Percentiles rank a stretch among this genome's conserved stretches.
phyloP scores from a whole-genome alignment of 1,140 invertebrate species.

The Holcopasites calliopsidis region DNA sequence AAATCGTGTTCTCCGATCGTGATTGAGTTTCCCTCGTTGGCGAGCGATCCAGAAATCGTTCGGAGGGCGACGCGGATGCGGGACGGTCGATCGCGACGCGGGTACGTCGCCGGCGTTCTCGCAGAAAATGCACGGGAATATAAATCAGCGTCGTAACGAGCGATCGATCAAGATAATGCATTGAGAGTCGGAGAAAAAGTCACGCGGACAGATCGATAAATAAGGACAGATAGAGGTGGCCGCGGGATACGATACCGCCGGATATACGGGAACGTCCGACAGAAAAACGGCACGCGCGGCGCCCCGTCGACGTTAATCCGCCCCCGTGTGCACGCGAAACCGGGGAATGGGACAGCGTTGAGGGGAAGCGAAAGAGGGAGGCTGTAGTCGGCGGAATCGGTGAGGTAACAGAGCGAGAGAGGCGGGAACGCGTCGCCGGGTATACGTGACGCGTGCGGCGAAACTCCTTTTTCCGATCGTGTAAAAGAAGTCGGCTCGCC shows the following conservation, averaged over 20 bases:
- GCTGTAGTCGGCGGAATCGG: background rate
- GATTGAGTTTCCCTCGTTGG: constrained; percentile 10
- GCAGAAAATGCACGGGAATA: constrained; percentile 51
- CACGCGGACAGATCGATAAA: constrained; percentile 52
- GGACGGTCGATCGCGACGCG: background rate
- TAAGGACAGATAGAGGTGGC: constrained; percentile 53
- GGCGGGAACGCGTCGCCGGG: constrained; percentile 31
- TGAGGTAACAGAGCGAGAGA: background rate
- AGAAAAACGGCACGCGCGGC: constrained; percentile 53
- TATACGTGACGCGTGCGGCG: constrained; percentile 55
- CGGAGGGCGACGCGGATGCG: background rate
- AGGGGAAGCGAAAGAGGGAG: background rate
- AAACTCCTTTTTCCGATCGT: constrained; percentile 50
- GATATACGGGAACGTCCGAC: constrained; percentile 10
- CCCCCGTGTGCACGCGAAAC: constrained; percentile 33
- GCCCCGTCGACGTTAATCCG: constrained; percentile 44
- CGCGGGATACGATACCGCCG: constrained; percentile 39
- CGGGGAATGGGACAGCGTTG: constrained; percentile 6
- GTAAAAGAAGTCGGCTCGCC: constrained; percentile 51
- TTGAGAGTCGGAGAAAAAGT: constrained; percentile 58
- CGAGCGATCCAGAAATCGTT: constrained; percentile 19
- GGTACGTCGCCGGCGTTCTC: background rate
- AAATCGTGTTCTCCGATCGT: background rate
- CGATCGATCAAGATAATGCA: constrained; percentile 66
- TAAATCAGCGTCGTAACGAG: constrained; percentile 64